phyloP scores from a whole-genome alignment of 2,888 invertebrate species.

The Clusia tigrina region DNA sequence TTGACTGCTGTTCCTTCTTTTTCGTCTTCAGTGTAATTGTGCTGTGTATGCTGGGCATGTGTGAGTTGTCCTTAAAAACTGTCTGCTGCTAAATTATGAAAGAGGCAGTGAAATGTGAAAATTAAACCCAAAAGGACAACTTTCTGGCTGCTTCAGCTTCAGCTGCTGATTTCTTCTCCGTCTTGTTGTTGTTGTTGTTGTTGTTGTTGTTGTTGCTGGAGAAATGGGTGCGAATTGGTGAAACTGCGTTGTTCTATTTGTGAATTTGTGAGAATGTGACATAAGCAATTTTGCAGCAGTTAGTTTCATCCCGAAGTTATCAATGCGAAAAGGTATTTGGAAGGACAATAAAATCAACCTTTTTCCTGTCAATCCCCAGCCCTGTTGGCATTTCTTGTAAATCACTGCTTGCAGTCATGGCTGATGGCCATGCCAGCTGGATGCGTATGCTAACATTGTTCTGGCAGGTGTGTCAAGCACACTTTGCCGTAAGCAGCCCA shows the following conservation, averaged over 20 bases:
- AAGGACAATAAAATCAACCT: too few species aligned
- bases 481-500: too few species aligned
- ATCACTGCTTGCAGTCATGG: too few species aligned
- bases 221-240: conserved; percentile 1
- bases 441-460: too few species aligned
- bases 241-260: not conserved
- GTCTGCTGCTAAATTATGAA: conserved; percentile 6
- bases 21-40: too few species aligned
- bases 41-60: not conserved
- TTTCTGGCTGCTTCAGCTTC: not conserved
- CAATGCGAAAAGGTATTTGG: too few species aligned
- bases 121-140: conserved; percentile 1
- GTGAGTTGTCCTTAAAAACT: conserved; percentile 6
- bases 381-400: too few species aligned
- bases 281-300: conserved; percentile 3
- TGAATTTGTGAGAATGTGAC: conserved; percentile 5
- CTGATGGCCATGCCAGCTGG: too few species aligned
- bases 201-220: not conserved
- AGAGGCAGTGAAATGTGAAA: not conserved
- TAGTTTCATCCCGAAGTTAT: too few species aligned
- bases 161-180: not conserved
- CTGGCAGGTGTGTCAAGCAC: too few species aligned
- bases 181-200: not conserved
- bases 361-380: too few species aligned
- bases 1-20: not conserved